These are phyloP conservation scores for Rafetus swinhoei DNA, from an alignment of 2,113 vertebrate genomes.

Conservation along the genomic window DNA sequence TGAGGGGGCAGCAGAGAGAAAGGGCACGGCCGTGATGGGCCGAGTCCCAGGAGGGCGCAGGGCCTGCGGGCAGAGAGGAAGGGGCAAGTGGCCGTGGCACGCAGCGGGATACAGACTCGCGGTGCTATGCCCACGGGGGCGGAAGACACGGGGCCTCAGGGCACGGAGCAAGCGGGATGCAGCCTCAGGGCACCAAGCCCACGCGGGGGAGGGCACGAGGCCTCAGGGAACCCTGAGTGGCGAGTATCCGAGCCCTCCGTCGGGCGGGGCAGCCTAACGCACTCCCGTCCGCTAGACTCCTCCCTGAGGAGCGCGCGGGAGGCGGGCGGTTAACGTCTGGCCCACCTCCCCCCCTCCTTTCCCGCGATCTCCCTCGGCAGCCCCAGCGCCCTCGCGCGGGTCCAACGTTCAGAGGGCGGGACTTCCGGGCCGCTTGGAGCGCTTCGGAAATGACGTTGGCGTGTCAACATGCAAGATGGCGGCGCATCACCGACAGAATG, in stretches of 20 bases:
- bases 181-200: neutral
- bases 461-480: conserved; percentile 99
- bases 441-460: conserved; percentile 86
- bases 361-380: neutral
- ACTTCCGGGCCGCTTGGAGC: conserved; percentile 43
- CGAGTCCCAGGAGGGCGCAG: too few species aligned
- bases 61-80: too few species aligned
- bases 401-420: neutral
- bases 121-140: too few species aligned
- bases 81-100: too few species aligned
- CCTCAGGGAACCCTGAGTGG: too few species aligned
- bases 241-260: too few species aligned
- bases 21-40: too few species aligned
- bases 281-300: neutral
- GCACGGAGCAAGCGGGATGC: too few species aligned
- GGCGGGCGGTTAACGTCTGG: accelerated
- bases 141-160: too few species aligned
- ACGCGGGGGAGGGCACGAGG: neutral
- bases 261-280: neutral
- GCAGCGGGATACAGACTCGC: too few species aligned
- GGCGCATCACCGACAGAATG: conserved; percentile 98
- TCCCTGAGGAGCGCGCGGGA: accelerated
- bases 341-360: neutral
- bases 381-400: accelerated
- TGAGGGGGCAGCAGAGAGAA: too few species aligned